Evolutionary conservation across 2,797 vertebrate species (phyloP).

Genomic region (Schizopygopsis pylzovi): DNA sequence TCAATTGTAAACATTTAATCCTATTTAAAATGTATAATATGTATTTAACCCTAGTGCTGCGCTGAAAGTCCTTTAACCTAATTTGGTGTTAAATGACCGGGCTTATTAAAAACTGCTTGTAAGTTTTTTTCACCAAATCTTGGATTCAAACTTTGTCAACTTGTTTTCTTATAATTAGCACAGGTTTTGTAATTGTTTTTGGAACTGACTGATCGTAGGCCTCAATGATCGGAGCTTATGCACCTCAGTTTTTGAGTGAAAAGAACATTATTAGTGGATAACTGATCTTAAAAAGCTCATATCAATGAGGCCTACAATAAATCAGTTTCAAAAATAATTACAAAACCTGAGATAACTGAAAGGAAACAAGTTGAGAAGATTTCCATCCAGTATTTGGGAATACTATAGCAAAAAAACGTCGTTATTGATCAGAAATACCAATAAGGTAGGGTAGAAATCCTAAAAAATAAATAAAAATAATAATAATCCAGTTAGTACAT

Average conservation of each 20-base stretch:
- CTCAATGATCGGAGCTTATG: neutral
- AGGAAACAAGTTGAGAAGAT: neutral
- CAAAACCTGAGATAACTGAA: neutral
- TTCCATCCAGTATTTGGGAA: neutral
- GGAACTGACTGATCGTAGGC: neutral
- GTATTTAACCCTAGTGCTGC: neutral
- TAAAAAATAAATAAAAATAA: neutral
- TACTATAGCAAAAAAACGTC: neutral
- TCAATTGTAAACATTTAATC: neutral
- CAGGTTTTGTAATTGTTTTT: neutral
- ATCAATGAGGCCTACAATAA: neutral
- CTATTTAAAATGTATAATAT: neutral
- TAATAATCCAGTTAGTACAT: neutral
- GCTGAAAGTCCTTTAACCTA: neutral
- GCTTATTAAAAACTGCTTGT: neutral
- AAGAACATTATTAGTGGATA: neutral
- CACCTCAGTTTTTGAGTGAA: neutral
- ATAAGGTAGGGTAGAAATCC: neutral
- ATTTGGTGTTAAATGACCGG: neutral
- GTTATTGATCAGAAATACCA: neutral
- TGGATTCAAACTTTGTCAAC: neutral
- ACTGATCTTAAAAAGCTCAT: neutral
- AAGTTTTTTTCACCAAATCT: neutral
- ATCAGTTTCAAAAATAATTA: neutral
- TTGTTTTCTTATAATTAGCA: neutral